Evolutionary conservation across 1,140 invertebrate genomes (phyloP).

Genomic region (Drosophila prosaltans): DNA sequence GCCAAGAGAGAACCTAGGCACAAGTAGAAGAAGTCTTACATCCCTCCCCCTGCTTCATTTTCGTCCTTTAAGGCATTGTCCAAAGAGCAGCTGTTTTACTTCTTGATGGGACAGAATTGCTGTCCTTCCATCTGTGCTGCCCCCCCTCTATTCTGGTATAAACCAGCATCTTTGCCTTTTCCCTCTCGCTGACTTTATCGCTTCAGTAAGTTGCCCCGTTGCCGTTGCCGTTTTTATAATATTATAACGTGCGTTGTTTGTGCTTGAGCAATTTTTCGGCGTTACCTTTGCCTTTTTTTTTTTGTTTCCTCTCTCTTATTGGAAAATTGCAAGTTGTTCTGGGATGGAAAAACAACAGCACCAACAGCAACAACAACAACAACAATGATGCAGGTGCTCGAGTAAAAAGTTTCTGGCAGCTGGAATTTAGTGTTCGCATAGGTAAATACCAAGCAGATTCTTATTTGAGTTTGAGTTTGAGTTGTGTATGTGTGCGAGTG

Average conservation of each 20-base stretch:
- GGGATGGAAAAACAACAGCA: slow-evolving; percentile 18
- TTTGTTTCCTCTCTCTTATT: slow-evolving; percentile 49
- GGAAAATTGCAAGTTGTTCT: slow-evolving; percentile 77
- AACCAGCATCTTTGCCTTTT: slow-evolving; percentile 10
- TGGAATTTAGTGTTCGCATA: slow-evolving; percentile 64
- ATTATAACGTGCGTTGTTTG: slow-evolving; percentile 80
- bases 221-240: slow-evolving; percentile 77
- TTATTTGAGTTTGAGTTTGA: slow-evolving; percentile 70
- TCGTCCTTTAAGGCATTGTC: slow-evolving; percentile 54
- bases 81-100: slow-evolving; percentile 78
- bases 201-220: slow-evolving; percentile 71
- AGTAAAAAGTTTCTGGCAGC: slow-evolving; percentile 62
- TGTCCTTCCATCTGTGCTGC: slow-evolving; percentile 8
- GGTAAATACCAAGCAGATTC: slow-evolving; percentile 76
- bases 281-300: slow-evolving; percentile 64
- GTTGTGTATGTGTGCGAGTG: slow-evolving; percentile 36
- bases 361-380: slow-evolving; percentile 8
- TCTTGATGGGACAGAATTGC: slow-evolving; percentile 67
- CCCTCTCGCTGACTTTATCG: slow-evolving; percentile 64
- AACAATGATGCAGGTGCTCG: slow-evolving; percentile 56
- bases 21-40: slow-evolving; percentile 21
- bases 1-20: slow-evolving; percentile 34
- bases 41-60: too few species aligned
- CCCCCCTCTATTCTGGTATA: neutral
- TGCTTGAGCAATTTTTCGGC: slow-evolving; percentile 79